A percentile compares a stretch with the other conserved stretches of the same genome.
phyloP scores from a whole-genome alignment of 1,140 invertebrate species.

The Lepidurus arcticus region DNA sequence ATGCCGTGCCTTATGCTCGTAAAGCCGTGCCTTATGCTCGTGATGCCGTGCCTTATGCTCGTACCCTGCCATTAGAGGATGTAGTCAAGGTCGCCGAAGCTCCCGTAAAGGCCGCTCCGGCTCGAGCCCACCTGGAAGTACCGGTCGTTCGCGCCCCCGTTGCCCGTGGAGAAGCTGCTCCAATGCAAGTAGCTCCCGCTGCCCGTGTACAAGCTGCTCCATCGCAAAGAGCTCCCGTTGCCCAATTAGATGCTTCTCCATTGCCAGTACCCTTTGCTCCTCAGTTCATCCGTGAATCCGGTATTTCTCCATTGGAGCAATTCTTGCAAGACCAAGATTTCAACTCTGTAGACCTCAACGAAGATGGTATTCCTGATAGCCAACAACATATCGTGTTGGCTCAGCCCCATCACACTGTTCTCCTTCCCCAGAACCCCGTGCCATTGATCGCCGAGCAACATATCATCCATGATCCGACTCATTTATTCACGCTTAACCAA shows the following conservation, averaged over 20 bases:
- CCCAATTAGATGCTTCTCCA: too few relatives aligned
- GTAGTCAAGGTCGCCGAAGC: not conserved
- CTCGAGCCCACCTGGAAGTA: not conserved
- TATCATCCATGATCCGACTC: not conserved
- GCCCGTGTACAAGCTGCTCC: conserved; percentile 16
- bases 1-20: not conserved
- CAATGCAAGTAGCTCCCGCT: not conserved
- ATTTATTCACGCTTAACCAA: not conserved
- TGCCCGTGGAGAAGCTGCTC: not conserved
- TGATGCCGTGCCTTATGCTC: not conserved
- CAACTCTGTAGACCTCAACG: conserved; percentile 30
- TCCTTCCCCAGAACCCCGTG: not conserved
- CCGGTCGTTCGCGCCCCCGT: not conserved
- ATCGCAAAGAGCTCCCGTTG: not conserved
- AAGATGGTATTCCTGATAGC: conserved; percentile 34
- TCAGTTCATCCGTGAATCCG: not conserved
- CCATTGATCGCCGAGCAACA: not conserved
- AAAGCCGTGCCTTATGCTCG: not conserved
- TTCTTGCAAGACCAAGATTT: conserved; percentile 29
- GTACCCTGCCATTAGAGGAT: not conserved
- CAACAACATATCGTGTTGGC: not conserved
- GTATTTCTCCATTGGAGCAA: conserved; percentile 18
- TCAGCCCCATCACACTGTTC: not conserved
- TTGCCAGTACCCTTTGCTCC: not conserved
- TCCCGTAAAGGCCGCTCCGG: not conserved